phyloP scores from a whole-genome alignment of 2,888 invertebrate species.

The Drosophila barbarae region DNA sequence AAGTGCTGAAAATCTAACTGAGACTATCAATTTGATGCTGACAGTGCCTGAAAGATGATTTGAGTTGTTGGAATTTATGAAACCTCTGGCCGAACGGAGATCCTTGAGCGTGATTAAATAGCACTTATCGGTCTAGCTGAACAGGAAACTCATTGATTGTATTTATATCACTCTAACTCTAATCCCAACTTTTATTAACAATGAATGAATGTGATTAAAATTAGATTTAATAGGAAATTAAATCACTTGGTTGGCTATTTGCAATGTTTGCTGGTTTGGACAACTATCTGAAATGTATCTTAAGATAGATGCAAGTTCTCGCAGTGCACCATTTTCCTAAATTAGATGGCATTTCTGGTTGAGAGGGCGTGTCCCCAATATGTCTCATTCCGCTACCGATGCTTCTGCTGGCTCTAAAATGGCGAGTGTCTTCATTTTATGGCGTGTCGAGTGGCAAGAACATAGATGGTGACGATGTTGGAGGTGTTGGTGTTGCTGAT shows the following conservation, averaged over 20 bases:
- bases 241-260: too few relatives aligned
- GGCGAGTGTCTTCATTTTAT: conserved; percentile 67
- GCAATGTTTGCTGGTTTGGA: too few relatives aligned
- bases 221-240: too few relatives aligned
- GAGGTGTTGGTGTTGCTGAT: neutral
- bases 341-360: conserved; percentile 45
- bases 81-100: conserved; percentile 7
- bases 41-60: conserved; percentile 42
- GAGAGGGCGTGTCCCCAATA: conserved; percentile 26
- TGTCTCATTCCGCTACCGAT: conserved; percentile 3
- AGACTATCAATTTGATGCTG: conserved; percentile 65
- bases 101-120: neutral
- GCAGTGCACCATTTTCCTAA: conserved; percentile 47
- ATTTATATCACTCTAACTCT: too few relatives aligned
- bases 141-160: neutral
- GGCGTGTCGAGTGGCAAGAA: conserved; percentile 36
- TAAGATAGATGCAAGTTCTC: neutral
- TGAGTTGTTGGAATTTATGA: conserved; percentile 47
- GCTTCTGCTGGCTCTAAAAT: conserved; percentile 47
- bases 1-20: conserved; percentile 40
- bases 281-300: neutral
- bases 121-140: neutral
- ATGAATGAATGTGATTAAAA: neutral
- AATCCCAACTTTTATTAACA: neutral
- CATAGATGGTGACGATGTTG: neutral